Percentiles rank a stretch among this genome's conserved stretches.
Evolutionary conservation across 2,797 vertebrate species (phyloP).

Genomic region (Argentina silus): DNA sequence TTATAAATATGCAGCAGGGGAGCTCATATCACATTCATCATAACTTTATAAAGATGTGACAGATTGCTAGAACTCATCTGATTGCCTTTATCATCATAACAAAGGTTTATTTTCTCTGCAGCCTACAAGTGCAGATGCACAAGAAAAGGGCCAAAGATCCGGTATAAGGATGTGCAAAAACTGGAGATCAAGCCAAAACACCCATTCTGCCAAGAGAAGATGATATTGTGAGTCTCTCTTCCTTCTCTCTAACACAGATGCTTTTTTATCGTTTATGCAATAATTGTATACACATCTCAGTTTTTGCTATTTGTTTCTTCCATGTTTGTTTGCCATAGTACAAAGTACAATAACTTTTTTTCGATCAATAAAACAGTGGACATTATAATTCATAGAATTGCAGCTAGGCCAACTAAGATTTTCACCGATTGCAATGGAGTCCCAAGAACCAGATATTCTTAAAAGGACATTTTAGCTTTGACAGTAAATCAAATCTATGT

Average conservation of each 20-base stretch:
- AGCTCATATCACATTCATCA: no score
- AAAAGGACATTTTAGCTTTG: no score
- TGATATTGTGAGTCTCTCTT: constrained; percentile 93
- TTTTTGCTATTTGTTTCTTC: neutral
- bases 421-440: no score
- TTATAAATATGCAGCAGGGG: no score
- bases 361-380: neutral
- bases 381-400: neutral
- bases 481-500: neutral
- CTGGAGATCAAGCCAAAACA: constrained; percentile 98
- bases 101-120: constrained; percentile 57
- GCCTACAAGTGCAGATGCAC: constrained; percentile 98
- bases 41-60: no score
- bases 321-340: neutral
- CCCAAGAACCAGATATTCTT: constrained; percentile 12
- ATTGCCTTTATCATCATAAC: neutral
- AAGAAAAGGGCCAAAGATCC: constrained; percentile 97
- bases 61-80: neutral
- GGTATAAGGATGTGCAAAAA: constrained; percentile 96
- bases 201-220: constrained; percentile 96
- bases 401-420: no score
- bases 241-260: no score
- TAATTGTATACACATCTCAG: neutral
- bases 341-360: neutral
- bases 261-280: neutral